phyloP scores from a whole-genome alignment of 2,888 invertebrate genomes.

The Chymomyza procnemis region DNA sequence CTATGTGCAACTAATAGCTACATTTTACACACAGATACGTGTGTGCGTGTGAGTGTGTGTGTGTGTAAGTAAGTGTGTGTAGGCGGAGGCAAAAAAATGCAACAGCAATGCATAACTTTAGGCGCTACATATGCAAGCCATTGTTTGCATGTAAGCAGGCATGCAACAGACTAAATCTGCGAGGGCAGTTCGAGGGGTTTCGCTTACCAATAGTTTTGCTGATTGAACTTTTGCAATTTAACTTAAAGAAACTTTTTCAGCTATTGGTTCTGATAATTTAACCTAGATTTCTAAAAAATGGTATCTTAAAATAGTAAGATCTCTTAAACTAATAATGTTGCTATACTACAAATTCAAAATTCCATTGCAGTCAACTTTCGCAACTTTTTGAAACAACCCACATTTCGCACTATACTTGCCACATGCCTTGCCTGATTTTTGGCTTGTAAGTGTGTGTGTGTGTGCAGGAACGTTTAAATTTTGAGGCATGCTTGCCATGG shows the following conservation, averaged over 20 bases:
- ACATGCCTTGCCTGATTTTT: not conserved
- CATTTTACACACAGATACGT: slow-evolving; percentile 34
- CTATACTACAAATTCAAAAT: too few relatives aligned
- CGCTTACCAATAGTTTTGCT: too few relatives aligned
- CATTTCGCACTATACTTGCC: not conserved
- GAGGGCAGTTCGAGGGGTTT: too few relatives aligned
- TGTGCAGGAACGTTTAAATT: slow-evolving; percentile 39
- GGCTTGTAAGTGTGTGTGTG: not conserved
- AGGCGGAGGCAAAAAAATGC: slow-evolving; percentile 19
- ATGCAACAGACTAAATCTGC: slow-evolving; percentile 49
- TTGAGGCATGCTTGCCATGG: slow-evolving; percentile 50
- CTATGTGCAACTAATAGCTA: slow-evolving; percentile 69
- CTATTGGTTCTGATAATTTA: too few relatives aligned
- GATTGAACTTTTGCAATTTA: too few relatives aligned
- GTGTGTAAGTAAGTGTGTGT: not conserved
- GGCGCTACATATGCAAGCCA: slow-evolving; percentile 53
- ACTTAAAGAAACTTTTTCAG: too few relatives aligned
- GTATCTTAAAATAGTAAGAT: too few relatives aligned
- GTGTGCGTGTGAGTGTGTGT: not conserved
- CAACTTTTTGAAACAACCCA: too few relatives aligned
- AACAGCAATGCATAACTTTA: slow-evolving; percentile 55
- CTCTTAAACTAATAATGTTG: too few relatives aligned
- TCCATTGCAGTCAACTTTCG: too few relatives aligned
- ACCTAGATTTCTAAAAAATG: too few relatives aligned
- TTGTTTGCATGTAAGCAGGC: slow-evolving; percentile 52